Base-by-base conservation (phyloP, 2,888 invertebrate genomes). In the Selenia dentaria region DNA sequence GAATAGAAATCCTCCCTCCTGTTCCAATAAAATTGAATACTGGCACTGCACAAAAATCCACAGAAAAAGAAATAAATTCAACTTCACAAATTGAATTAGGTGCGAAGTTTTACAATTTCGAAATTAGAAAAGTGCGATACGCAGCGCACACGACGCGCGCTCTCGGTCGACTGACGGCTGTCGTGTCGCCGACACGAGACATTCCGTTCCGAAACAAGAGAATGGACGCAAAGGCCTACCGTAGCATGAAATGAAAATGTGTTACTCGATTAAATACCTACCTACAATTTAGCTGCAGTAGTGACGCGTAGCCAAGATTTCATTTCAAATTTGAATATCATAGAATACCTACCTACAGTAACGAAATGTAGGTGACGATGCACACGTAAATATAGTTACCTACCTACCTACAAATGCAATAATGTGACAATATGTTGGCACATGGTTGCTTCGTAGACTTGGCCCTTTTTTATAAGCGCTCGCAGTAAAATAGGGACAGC, bases 141-240 rank as follows among this genome's bases (percentile, higher is more conserved):
- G 62, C 60, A 54, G 54, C 60, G 54, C 54, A 49, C 59, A 26
- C 33, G 9, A 42, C 46, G 62, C 53, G 60, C 62, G 60, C 60
- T 62, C 59, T 57, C 59, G 57, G 47, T 48, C 55, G 55, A 58
- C 62, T 62, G 52, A 28, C 50, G 35, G 26, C 8, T 22, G 26
- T 11, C 10, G 28, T 3, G 28, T 13, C 24, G 14, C 25, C 22
- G 40, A 32, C 25, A 32, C 22, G 36, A 37, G 28, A 43, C 36
- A 37, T 35, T 38, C 32, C 28, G 37, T 14, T 40, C 27, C 34
- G 28, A 33, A 42, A 41, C 38, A 18, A 34, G 28, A 43, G 48
- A 47, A 41, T 22, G 46, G 29, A 24, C 3, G 18, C 37, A 22
- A 35, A 38, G 11, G 25, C 14, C 14, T 24, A 24, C 20, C 16